Evolutionary conservation across 2,113 vertebrate genomes (phyloP).

Genomic region (Zapornia atra): DNA sequence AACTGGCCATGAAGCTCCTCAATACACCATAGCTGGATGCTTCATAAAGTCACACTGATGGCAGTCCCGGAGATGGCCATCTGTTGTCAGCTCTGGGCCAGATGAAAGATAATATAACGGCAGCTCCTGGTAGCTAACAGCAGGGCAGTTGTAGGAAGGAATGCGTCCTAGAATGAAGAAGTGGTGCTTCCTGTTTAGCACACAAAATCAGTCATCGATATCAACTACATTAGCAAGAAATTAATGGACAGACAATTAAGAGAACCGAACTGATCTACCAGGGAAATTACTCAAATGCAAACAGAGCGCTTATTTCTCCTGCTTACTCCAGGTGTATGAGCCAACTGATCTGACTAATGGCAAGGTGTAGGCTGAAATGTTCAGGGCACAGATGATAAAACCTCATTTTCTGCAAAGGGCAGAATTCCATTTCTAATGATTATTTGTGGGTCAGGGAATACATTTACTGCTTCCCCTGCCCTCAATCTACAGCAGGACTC

Average conservation of each 20-base stretch:
- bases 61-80: constrained; percentile 78
- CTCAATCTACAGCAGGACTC: background rate
- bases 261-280: constrained; percentile 55
- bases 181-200: constrained; percentile 51
- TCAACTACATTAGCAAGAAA: constrained; percentile 69
- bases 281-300: constrained; percentile 67
- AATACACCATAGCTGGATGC: constrained; percentile 76
- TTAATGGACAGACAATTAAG: constrained; percentile 72
- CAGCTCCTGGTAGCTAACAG: constrained; percentile 72
- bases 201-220: constrained; percentile 59
- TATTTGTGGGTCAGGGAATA: constrained; percentile 52
- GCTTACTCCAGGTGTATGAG: constrained; percentile 41
- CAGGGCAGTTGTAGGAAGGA: constrained; percentile 70
- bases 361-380: constrained; percentile 35
- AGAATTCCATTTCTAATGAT: constrained; percentile 64
- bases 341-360: constrained; percentile 53
- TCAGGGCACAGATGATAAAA: constrained; percentile 56
- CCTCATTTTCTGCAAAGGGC: constrained; percentile 55
- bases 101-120: constrained; percentile 76
- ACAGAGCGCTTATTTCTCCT: constrained; percentile 52
- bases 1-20: constrained; percentile 71
- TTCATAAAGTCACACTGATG: constrained; percentile 79
- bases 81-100: constrained; percentile 80
- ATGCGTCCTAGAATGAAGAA: constrained; percentile 57
- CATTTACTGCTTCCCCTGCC: constrained; percentile 20